These are phyloP conservation scores for Coleophora deauratella DNA, from an alignment of 2,888 invertebrate species.

Conservation along the genomic window DNA sequence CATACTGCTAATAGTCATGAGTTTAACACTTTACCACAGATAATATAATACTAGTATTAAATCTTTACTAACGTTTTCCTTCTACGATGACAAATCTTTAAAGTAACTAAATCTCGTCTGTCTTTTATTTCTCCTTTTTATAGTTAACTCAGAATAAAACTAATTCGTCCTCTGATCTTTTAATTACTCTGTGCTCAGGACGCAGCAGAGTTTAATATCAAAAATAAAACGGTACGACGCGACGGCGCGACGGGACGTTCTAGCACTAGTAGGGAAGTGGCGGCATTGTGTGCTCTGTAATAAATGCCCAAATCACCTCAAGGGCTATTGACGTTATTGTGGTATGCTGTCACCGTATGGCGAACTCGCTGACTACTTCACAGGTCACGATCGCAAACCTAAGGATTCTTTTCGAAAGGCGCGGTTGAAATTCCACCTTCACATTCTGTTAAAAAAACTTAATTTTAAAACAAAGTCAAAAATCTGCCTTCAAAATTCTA, in stretches of 20 bases:
- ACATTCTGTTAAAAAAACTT: too few relatives aligned
- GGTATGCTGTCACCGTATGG: conserved; percentile 28
- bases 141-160: too few relatives aligned
- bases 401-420: too few relatives aligned
- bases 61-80: too few relatives aligned
- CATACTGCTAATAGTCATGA: too few relatives aligned
- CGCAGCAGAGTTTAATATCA: conserved; percentile 62
- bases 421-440: too few relatives aligned
- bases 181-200: conserved; percentile 35
- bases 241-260: conserved; percentile 17
- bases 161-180: conserved; percentile 20
- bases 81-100: too few relatives aligned
- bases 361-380: background rate
- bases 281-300: conserved; percentile 68
- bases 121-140: conserved; percentile 1
- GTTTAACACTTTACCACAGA: too few relatives aligned
- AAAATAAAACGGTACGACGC: conserved; percentile 66
- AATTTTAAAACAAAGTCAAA: too few relatives aligned
- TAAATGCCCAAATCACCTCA: conserved; percentile 62
- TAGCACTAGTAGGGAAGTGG: conserved; percentile 37
- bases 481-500: too few relatives aligned
- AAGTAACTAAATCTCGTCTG: conserved; percentile 17
- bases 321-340: conserved; percentile 37
- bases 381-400: too few relatives aligned
- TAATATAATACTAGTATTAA: too few relatives aligned